Evolutionary conservation across 2,888 invertebrate genomes (phyloP).

Genomic region (Anthrax anthrax): DNA sequence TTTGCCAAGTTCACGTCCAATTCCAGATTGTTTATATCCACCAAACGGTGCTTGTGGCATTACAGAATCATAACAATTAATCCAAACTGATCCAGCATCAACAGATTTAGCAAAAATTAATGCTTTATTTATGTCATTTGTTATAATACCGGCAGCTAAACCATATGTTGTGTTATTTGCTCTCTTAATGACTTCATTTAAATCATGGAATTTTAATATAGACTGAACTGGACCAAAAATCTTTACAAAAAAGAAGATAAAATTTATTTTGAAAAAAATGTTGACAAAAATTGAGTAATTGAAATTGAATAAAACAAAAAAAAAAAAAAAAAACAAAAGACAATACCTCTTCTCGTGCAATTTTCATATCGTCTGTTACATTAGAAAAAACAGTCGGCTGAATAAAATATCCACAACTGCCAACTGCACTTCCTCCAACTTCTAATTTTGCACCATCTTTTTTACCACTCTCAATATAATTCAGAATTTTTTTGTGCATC

Average conservation of each 20-base stretch:
- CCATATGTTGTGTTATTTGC: constrained; percentile 71
- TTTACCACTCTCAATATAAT: constrained; percentile 61
- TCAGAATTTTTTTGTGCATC: constrained; percentile 61
- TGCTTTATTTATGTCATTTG: constrained; percentile 63
- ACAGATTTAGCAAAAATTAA: constrained; percentile 57
- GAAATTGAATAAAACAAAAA: constrained; percentile 1
- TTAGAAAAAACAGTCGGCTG: constrained; percentile 68
- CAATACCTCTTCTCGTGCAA: constrained; percentile 57
- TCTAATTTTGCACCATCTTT: constrained; percentile 64
- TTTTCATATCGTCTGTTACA: constrained; percentile 61
- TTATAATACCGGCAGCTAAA: constrained; percentile 68
- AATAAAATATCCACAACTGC: constrained; percentile 57
- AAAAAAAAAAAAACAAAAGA: too few relatives aligned
- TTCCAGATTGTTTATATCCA: constrained; percentile 75
- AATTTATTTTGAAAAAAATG: background rate
- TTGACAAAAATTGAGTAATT: constrained; percentile 12
- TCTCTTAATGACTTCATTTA: constrained; percentile 64
- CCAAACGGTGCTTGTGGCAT: constrained; percentile 68
- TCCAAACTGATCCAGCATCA: constrained; percentile 71
- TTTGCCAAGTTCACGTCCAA: constrained; percentile 71
- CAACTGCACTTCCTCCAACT: constrained; percentile 56
- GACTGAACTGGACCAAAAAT: constrained; percentile 86
- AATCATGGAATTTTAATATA: constrained; percentile 59
- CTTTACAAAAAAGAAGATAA: constrained; percentile 35
- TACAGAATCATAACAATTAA: constrained; percentile 36